Evolutionary conservation across 2,797 vertebrate genomes (phyloP).

Genomic region (Trachops cirrhosus): DNA sequence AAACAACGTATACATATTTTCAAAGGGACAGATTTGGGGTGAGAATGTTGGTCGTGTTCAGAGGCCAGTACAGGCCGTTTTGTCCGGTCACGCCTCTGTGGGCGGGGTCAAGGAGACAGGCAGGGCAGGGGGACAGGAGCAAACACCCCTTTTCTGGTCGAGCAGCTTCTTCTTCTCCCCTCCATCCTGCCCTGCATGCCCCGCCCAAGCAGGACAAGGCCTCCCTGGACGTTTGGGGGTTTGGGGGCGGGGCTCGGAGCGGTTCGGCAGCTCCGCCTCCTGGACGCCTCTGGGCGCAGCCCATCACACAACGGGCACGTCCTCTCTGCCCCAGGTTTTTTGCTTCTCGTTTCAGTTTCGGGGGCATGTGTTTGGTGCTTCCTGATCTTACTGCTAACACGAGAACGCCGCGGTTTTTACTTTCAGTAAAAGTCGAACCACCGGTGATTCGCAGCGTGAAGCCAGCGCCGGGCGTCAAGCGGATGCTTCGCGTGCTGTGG

Average conservation of each 20-base stretch:
- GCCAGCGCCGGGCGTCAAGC: conserved; percentile 59
- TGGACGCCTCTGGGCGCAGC: background rate
- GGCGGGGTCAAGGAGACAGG: no score
- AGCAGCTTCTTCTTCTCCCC: background rate
- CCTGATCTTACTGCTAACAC: background rate
- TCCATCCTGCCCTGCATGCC: background rate
- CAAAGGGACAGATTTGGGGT: background rate
- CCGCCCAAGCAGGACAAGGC: background rate
- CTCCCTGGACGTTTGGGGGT: background rate
- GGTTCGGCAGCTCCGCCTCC: background rate
- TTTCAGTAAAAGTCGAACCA: conserved; percentile 81
- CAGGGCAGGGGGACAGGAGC: background rate
- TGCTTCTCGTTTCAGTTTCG: background rate
- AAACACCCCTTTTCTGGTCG: background rate
- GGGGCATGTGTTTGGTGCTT: background rate
- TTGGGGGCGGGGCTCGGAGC: background rate
- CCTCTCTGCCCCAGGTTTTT: background rate
- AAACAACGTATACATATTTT: background rate
- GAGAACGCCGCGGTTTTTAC: conserved; percentile 51
- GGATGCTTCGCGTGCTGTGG: conserved; percentile 78
- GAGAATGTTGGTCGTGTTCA: background rate
- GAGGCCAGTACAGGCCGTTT: background rate
- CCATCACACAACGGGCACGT: background rate
- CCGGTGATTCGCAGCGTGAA: conserved; percentile 76
- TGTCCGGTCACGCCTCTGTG: background rate